A percentile compares a stretch with the other conserved stretches of the same genome.
Evolutionary conservation across 2,113 vertebrate species (phyloP).

Genomic region (Uropsilus gracilis): DNA sequence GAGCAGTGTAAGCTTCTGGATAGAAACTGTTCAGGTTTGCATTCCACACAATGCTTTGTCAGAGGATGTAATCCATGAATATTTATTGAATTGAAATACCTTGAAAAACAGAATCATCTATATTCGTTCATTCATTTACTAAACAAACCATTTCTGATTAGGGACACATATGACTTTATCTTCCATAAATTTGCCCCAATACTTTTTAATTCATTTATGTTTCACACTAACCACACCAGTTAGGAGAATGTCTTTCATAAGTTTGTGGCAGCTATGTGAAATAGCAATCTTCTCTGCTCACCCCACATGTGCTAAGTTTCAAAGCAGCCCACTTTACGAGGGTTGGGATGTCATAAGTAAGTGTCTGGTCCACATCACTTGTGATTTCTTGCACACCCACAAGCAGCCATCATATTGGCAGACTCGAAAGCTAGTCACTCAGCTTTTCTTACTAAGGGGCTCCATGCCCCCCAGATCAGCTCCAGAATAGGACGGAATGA

Average conservation of each 20-base stretch:
- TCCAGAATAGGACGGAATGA: not conserved
- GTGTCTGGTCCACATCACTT: not conserved
- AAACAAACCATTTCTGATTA: conserved; percentile 60
- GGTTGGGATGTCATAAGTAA: conserved; percentile 33
- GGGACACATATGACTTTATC: conserved; percentile 46
- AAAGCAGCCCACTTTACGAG: conserved; percentile 31
- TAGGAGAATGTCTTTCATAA: conserved; percentile 61
- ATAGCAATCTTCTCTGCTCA: conserved; percentile 24
- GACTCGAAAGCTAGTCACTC: not conserved
- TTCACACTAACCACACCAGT: conserved; percentile 42
- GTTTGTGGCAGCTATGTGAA: conserved; percentile 50
- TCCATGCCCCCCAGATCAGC: not conserved
- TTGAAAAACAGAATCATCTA: conserved; percentile 60
- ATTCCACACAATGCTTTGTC: conserved; percentile 67
- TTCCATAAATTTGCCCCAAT: conserved; percentile 67
- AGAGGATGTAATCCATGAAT: conserved; percentile 66
- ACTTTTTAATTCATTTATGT: conserved; percentile 57
- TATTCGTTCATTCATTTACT: conserved; percentile 69
- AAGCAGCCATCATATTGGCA: not conserved
- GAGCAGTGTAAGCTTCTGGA: conserved; percentile 68
- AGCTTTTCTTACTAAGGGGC: not conserved
- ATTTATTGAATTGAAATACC: conserved; percentile 65
- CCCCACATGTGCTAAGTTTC: conserved; percentile 45
- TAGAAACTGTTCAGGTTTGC: conserved; percentile 61
- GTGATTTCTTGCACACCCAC: not conserved